Base-by-base conservation (phyloP, 2,113 vertebrate genomes). In the Polypterus senegalus region DNA sequence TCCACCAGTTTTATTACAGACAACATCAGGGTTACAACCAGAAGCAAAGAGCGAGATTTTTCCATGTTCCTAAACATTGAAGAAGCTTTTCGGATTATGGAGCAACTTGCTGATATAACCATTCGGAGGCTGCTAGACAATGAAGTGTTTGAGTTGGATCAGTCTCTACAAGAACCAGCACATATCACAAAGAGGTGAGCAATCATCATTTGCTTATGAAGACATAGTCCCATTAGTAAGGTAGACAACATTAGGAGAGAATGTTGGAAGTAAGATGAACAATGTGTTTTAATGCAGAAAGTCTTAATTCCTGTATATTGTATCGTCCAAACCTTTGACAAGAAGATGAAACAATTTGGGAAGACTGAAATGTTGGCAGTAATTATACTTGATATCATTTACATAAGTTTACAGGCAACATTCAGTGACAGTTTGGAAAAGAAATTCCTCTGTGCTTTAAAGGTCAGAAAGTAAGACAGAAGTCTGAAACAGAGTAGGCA, bases 51-150 rank as follows among this genome's bases (percentile, higher is more conserved):
- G 65, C 82, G 93, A 0, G 92, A 99, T 58, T 98, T 99, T 79
- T 97, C 96, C 78, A 97, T 92, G 63, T 99, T 99, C 72, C 81
- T 98, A 65, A 91, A 88, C 63, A 87, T 92, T 2, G 66, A 91
- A 0, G 92, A 96, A 75, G 85, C 82, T 2, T 97, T 94, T 61
- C 78, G 77, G 67, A 86, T 94, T 73, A 90, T 98, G 81, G 86
- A 92, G 66, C 94, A 94, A 49, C 86, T 99, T 81, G 92, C 93
- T 3, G 95, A 99, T 66, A 87, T 97, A 11, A 89, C 94, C 0
- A 84, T 97, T 6, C 86, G 96, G 48, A 86, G 94, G 61, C 84
- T 98, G 47, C 83, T 99, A 70, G 94, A 97, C 79, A 94, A 92
- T 46, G 91, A 92, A 61, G 77, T 84, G 63, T 90, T 94, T 70